These are phyloP conservation scores for Muscicapa comitata DNA, from an alignment of 2,797 vertebrate genomes.

Conservation along the genomic window DNA sequence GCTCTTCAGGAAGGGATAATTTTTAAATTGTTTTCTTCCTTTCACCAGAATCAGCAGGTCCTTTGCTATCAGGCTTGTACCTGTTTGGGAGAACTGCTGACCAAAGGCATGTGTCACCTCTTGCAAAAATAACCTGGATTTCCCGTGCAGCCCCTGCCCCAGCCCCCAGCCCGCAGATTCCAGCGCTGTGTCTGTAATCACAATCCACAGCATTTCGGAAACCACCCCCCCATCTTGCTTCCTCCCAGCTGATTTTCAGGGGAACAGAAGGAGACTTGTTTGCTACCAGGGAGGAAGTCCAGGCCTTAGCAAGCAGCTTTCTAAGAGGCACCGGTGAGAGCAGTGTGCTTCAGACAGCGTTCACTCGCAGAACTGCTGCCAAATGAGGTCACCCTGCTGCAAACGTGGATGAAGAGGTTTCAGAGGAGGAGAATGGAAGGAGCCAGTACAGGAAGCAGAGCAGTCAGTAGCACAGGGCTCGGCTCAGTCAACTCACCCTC, in stretches of 20 bases:
- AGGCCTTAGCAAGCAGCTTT: constrained; percentile 6
- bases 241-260: constrained; percentile 62
- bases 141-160: not conserved
- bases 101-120: not conserved
- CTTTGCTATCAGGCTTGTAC: not conserved
- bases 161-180: not conserved
- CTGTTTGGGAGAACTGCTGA: not conserved
- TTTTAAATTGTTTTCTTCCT: not conserved
- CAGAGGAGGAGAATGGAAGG: not conserved
- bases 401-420: not conserved
- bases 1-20: not conserved
- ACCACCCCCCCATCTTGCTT: constrained; percentile 41
- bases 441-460: constrained; percentile 29
- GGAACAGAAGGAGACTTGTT: constrained; percentile 62
- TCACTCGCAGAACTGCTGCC: not conserved
- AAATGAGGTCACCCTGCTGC: constrained; percentile 48
- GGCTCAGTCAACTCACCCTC: not conserved
- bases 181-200: not conserved
- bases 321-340: not conserved
- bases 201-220: constrained; percentile 14
- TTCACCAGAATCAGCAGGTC: not conserved
- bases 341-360: not conserved
- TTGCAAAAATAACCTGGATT: not conserved
- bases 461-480: constrained; percentile 9
- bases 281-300: constrained; percentile 43